Percentiles rank a stretch among this genome's conserved stretches.
Conservation (phyloP, 2,113 vertebrate species). For the Saiga tatarica region DNA sequence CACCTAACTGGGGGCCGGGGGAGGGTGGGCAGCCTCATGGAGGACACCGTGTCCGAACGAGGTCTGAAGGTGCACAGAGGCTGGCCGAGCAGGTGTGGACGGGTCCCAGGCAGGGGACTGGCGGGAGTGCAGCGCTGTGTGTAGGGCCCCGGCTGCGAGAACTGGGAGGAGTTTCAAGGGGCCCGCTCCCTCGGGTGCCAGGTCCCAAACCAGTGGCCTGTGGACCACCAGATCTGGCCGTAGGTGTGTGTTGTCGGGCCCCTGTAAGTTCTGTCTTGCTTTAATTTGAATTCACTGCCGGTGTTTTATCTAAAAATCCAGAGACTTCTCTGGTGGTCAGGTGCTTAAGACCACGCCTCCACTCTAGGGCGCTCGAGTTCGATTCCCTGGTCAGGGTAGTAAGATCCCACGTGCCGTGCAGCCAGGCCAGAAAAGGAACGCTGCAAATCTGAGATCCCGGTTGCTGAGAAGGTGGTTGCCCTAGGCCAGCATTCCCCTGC, state of each 20-base stretch:
- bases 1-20: neutral
- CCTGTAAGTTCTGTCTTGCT: neutral
- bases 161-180: neutral
- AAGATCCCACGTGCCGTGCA: neutral
- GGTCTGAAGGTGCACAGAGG: neutral
- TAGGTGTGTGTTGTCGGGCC: neutral
- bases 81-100: neutral
- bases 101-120: neutral
- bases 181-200: accelerated
- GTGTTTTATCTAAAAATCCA: neutral
- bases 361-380: neutral
- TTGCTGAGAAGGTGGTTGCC: neutral
- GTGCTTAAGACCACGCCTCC: neutral
- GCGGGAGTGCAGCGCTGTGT: neutral
- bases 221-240: neutral
- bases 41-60: accelerated
- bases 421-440: neutral
- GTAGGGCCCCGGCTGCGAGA: neutral
- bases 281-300: neutral
- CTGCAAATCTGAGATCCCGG: neutral
- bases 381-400: neutral
- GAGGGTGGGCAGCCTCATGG: neutral
- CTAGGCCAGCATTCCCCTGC: neutral
- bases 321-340: neutral
- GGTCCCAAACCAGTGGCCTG: neutral